These are phyloP conservation scores for Rhogogaster chlorosoma DNA, from an alignment of 2,888 invertebrate genomes.

Conservation along the genomic window DNA sequence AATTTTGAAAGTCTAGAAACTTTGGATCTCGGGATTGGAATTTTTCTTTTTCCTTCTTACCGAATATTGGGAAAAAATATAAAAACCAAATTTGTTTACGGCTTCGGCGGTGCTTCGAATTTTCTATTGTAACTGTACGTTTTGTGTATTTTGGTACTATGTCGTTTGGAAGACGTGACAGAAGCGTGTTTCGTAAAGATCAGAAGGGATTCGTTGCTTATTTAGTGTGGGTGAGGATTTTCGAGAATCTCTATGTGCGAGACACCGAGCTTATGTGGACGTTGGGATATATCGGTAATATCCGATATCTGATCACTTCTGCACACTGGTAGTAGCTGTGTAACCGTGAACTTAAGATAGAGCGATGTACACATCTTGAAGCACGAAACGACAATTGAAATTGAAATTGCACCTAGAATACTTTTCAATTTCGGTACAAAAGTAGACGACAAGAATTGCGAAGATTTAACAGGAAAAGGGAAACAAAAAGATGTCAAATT, in stretches of 20 bases:
- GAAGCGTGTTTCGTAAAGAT: conserved; percentile 40
- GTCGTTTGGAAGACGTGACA: conserved; percentile 34
- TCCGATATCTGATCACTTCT: conserved; percentile 3
- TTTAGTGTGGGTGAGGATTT: conserved; percentile 36
- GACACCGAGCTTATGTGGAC: background rate
- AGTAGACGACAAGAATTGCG: no score
- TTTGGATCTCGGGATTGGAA: background rate
- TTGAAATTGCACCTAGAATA: background rate
- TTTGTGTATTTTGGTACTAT: conserved; percentile 19
- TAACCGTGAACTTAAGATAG: background rate
- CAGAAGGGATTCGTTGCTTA: conserved; percentile 44
- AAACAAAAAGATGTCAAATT: no score
- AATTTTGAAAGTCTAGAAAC: background rate
- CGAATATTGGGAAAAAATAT: background rate
- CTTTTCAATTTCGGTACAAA: no score
- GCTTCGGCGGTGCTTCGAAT: background rate
- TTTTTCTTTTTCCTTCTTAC: background rate
- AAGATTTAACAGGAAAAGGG: no score
- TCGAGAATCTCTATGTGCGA: background rate
- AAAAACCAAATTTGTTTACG: background rate
- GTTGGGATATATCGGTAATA: conserved; percentile 23
- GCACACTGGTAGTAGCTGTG: background rate
- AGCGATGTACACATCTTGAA: background rate
- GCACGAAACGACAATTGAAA: background rate
- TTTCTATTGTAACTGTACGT: background rate